phyloP scores from a whole-genome alignment of 2,113 vertebrate species.

The Oncorhynchus masou region DNA sequence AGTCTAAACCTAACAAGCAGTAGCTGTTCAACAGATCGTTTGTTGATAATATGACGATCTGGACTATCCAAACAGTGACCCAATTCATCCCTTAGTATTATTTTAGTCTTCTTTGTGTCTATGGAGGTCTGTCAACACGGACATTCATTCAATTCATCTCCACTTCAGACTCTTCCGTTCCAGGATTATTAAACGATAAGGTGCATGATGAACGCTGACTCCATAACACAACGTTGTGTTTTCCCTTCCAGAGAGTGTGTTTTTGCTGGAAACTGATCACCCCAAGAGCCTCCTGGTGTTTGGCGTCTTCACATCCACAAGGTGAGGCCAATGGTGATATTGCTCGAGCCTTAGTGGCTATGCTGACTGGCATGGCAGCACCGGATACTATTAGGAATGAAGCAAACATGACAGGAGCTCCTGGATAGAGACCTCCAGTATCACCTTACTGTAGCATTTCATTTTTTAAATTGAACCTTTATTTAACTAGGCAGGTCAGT shows the following conservation, averaged over 20 bases:
- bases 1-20: too few relatives aligned
- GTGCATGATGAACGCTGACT: background rate
- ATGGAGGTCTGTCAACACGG: constrained; percentile 20
- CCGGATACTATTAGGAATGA: constrained; percentile 28
- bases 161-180: constrained; percentile 6
- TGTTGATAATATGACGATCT: too few relatives aligned
- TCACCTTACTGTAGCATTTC: background rate
- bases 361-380: constrained; percentile 22
- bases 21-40: too few relatives aligned
- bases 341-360: constrained; percentile 34
- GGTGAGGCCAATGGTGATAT: constrained; percentile 77
- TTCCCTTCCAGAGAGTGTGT: constrained; percentile 87
- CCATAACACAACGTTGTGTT: constrained; percentile 24
- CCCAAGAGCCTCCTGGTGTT: constrained; percentile 89
- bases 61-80: too few relatives aligned
- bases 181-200: background rate
- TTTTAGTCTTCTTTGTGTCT: background rate
- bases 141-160: constrained; percentile 21
- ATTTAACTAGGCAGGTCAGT: too few relatives aligned
- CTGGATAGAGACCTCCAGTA: constrained; percentile 8
- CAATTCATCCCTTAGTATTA: too few relatives aligned
- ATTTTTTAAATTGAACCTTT: too few relatives aligned
- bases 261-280: constrained; percentile 92
- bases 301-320: constrained; percentile 95
- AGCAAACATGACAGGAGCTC: background rate